Evolutionary conservation across 2,888 invertebrate genomes (phyloP).

Genomic region (Drosophila aldrichi): DNA sequence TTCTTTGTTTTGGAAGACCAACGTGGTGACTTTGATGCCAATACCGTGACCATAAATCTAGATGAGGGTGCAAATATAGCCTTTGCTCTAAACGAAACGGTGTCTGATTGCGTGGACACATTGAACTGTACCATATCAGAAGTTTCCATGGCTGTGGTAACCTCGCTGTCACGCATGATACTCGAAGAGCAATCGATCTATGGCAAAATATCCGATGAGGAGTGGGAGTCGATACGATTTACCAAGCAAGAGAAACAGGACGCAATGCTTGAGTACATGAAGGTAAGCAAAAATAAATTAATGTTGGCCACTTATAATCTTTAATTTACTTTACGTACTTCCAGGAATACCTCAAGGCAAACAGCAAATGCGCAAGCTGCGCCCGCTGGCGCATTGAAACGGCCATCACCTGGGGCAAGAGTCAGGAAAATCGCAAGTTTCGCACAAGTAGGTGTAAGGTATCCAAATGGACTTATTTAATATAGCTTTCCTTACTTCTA

Average conservation of each 20-base stretch:
- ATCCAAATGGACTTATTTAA: not conserved
- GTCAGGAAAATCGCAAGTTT: constrained; percentile 73
- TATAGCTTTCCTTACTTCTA: not conserved
- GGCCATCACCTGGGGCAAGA: constrained; percentile 87
- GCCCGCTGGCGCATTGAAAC: constrained; percentile 87
- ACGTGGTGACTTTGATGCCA: constrained; percentile 84
- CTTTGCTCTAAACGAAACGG: constrained; percentile 90
- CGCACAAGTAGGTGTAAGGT: constrained; percentile 42
- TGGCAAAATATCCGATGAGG: constrained; percentile 92
- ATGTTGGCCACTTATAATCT: not conserved
- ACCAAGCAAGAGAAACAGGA: constrained; percentile 89
- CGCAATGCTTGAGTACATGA: constrained; percentile 88
- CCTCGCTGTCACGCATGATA: constrained; percentile 89
- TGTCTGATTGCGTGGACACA: constrained; percentile 87
- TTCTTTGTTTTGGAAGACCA: constrained; percentile 90
- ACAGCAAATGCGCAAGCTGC: constrained; percentile 86
- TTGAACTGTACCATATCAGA: constrained; percentile 90
- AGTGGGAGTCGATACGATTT: constrained; percentile 93
- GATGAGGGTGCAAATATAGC: constrained; percentile 93
- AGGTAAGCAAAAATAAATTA: constrained; percentile 85
- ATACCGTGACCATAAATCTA: constrained; percentile 87
- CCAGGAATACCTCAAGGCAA: constrained; percentile 79
- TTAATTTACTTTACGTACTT: not conserved
- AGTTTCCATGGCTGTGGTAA: constrained; percentile 88
- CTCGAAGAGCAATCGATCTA: constrained; percentile 90